These are phyloP conservation scores for Lamproptera curius DNA, from an alignment of 2,888 invertebrate species.

Conservation along the genomic window DNA sequence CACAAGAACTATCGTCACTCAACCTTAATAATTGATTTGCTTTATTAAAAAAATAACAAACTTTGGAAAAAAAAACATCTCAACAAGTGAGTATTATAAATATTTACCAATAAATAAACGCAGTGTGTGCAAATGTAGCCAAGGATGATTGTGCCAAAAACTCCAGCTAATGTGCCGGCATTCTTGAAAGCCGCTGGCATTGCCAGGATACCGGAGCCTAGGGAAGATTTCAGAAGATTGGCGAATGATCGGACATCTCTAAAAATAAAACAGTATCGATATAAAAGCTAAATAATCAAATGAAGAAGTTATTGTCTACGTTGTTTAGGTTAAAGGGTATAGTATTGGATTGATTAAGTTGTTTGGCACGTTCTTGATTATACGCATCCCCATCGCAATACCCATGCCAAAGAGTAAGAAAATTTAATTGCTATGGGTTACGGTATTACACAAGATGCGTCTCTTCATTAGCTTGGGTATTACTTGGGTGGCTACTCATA, in stretches of 20 bases:
- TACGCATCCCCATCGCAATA: too few relatives aligned
- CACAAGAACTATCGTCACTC: background rate
- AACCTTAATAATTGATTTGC: background rate
- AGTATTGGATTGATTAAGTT: too few relatives aligned
- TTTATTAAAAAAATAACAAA: background rate
- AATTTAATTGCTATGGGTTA: too few relatives aligned
- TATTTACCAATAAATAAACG: slow-evolving; percentile 92
- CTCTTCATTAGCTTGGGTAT: too few relatives aligned
- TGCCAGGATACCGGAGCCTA: slow-evolving; percentile 94
- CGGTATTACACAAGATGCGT: too few relatives aligned
- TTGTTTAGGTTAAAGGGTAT: too few relatives aligned
- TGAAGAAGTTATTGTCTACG: too few relatives aligned
- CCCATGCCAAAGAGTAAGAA: too few relatives aligned
- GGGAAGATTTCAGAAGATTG: slow-evolving; percentile 95
- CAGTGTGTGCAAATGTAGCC: slow-evolving; percentile 96
- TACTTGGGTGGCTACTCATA: too few relatives aligned
- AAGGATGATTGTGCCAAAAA: slow-evolving; percentile 87
- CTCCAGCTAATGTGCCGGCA: slow-evolving; percentile 89
- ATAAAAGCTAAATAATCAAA: too few relatives aligned
- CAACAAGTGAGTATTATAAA: background rate
- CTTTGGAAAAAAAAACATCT: background rate
- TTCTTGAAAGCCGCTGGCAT: slow-evolving; percentile 94
- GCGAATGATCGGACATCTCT: slow-evolving; percentile 91
- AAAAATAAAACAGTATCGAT: slow-evolving; percentile 50
- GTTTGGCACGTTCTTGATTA: too few relatives aligned